Conservation (phyloP, 2,797 vertebrate genomes). For the Picus viridis region DNA sequence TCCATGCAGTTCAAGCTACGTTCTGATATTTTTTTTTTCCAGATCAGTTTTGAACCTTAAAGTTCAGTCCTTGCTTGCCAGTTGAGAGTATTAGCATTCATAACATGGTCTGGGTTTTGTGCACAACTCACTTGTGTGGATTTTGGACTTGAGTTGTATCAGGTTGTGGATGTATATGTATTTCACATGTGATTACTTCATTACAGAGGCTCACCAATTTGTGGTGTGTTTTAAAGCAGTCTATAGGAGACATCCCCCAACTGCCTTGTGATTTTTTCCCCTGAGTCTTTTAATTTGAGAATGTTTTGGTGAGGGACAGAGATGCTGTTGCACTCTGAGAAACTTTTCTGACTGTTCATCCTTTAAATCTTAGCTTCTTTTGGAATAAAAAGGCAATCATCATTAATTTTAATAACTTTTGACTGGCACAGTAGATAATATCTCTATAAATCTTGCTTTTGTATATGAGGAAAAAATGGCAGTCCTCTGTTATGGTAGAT, state of each 20-base stretch:
- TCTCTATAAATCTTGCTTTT: background rate
- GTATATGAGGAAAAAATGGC: background rate
- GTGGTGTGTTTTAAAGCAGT: background rate
- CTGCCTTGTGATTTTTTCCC: background rate
- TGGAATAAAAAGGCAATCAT: background rate
- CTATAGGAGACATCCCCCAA: background rate
- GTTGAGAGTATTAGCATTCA: fast-evolving
- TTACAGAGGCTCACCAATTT: background rate
- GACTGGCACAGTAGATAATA: background rate
- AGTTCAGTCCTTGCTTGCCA: background rate
- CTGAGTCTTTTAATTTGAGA: background rate
- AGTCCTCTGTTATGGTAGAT: background rate
- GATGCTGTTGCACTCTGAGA: background rate
- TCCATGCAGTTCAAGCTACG: background rate
- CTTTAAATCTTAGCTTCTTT: background rate
- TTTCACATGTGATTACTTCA: fast-evolving
- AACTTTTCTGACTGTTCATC: background rate
- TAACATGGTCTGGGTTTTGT: background rate
- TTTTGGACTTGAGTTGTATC: background rate
- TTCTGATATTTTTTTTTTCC: background rate
- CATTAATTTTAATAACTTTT: background rate
- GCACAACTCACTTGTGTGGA: background rate
- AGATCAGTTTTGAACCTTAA: background rate
- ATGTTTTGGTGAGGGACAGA: background rate
- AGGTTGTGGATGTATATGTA: background rate